Evolutionary conservation across 2,113 vertebrate species (phyloP).

Genomic region (Crotalus tigris): DNA sequence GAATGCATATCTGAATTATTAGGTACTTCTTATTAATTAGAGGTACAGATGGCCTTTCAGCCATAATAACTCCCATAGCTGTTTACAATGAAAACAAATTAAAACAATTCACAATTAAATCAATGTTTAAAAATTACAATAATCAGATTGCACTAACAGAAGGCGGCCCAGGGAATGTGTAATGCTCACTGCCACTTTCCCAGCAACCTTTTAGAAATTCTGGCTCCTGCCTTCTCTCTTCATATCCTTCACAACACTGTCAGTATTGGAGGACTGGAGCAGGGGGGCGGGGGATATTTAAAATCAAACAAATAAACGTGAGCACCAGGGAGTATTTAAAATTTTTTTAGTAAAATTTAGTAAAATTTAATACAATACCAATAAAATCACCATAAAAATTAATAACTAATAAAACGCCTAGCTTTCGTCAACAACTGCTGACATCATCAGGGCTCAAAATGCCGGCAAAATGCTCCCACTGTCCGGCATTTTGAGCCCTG

Average conservation of each 20-base stretch:
- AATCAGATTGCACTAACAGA: background rate
- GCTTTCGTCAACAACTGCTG: too few relatives aligned
- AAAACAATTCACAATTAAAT: background rate
- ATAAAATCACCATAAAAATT: too few relatives aligned
- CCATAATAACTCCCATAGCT: background rate
- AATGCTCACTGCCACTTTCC: background rate
- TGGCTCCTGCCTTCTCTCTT: background rate
- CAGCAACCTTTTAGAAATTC: background rate
- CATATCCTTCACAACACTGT: background rate
- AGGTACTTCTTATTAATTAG: background rate
- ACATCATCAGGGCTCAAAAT: too few relatives aligned
- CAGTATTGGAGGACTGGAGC: background rate
- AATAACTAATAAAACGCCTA: too few relatives aligned
- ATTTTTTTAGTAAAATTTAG: too few relatives aligned
- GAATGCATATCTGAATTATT: background rate
- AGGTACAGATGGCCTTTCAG: background rate
- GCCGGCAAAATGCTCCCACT: too few relatives aligned
- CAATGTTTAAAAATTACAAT: background rate
- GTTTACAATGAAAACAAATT: slow-evolving; percentile 3
- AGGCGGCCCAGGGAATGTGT: background rate
- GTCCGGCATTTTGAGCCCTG: too few relatives aligned
- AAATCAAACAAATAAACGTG: too few relatives aligned
- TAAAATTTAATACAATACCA: too few relatives aligned
- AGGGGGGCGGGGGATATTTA: too few relatives aligned
- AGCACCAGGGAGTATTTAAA: too few relatives aligned